These are phyloP conservation scores for Melanotaenia duboulayi DNA, from an alignment of 2,113 vertebrate genomes.

Conservation along the genomic window DNA sequence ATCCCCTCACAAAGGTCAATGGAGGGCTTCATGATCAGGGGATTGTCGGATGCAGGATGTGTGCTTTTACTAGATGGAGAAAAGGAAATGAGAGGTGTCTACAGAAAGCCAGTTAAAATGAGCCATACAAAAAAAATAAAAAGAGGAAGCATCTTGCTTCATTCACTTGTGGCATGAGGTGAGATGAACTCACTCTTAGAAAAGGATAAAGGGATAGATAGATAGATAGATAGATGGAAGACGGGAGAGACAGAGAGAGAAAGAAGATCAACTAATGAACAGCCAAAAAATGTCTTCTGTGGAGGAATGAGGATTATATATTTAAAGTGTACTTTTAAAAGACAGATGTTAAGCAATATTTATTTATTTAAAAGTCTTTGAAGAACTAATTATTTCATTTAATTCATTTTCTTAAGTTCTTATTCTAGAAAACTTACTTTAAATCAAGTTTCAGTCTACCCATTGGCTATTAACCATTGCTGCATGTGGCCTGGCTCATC, in stretches of 20 bases:
- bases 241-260: conserved; percentile 4
- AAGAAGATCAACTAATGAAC: not conserved
- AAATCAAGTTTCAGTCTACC: conserved; percentile 1
- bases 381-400: not conserved
- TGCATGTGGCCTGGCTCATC: conserved; percentile 5
- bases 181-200: conserved; percentile 20
- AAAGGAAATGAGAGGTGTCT: conserved; percentile 85
- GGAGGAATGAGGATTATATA: conserved; percentile 22
- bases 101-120: conserved; percentile 81
- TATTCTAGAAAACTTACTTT: not conserved
- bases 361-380: not conserved
- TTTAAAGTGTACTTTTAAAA: conserved; percentile 6
- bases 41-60: conserved; percentile 77
- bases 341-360: not conserved
- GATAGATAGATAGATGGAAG: not conserved
- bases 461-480: conserved; percentile 7
- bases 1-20: conserved; percentile 62
- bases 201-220: conserved; percentile 20
- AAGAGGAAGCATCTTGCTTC: conserved; percentile 29
- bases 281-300: conserved; percentile 35
- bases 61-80: conserved; percentile 61
- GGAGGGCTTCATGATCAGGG: conserved; percentile 60
- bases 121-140: conserved; percentile 56
- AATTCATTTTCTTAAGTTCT: not conserved
- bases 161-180: conserved; percentile 31